phyloP scores from a whole-genome alignment of 2,113 vertebrate species.

The Odocoileus hemionus region DNA sequence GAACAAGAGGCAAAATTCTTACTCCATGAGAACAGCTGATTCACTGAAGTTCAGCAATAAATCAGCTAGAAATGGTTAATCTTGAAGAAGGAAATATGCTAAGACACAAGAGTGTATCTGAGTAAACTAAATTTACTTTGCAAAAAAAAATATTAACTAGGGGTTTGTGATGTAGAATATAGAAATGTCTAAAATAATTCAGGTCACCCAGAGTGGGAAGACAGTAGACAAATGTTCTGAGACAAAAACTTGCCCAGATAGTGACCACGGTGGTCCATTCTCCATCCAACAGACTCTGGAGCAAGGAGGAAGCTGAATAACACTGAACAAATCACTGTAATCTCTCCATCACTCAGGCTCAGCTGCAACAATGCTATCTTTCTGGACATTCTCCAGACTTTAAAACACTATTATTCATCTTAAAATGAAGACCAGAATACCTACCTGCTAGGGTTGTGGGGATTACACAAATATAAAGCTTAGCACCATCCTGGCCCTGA shows the following conservation, averaged over 20 bases:
- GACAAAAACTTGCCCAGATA: neutral
- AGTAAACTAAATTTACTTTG: slow-evolving; percentile 19
- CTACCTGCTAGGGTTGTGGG: neutral
- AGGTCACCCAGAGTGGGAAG: neutral
- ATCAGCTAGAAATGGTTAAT: neutral
- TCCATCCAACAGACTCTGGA: neutral
- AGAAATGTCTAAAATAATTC: neutral
- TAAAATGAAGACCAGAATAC: neutral
- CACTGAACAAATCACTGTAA: neutral
- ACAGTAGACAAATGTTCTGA: neutral
- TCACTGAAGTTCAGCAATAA: neutral
- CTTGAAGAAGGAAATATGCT: neutral
- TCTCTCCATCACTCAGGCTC: neutral
- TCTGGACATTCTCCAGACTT: neutral
- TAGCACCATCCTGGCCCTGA: neutral
- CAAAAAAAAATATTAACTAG: neutral
- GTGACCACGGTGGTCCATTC: neutral
- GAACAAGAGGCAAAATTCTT: neutral
- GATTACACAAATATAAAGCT: neutral
- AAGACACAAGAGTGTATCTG: neutral
- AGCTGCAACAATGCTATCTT: neutral
- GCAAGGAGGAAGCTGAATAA: neutral
- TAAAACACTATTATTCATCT: neutral
- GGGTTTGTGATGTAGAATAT: neutral
- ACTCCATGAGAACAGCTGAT: neutral